Evolutionary conservation across 1,140 invertebrate genomes (phyloP), one percentile per base, ranked within the genome.

Genomic region (Linepithema humile): DNA sequence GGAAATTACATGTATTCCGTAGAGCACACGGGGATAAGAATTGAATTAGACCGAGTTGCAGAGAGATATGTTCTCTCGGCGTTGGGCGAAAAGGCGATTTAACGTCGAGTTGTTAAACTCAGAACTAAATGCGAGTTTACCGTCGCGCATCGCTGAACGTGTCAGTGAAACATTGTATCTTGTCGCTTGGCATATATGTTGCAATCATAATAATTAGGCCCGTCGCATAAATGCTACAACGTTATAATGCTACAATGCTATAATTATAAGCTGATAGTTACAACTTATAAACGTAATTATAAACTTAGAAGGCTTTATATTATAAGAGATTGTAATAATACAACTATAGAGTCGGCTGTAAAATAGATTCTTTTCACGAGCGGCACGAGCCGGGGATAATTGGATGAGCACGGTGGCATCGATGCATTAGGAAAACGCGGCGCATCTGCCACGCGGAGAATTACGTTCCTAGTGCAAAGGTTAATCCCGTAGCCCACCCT

Each of bases 381-480:
- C 62, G 35, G n/a, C 35, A 20, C 12, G 32, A 43, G 26, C 20
- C 45, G 38, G 9, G 15, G 15, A 45, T 50, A 64, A 53, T 64
- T 73, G 70, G 78, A 80, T 80, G 83, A 75, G 53, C 35, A 20
- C 73, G 32, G n/a, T 55, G 23, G 40, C 26, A 55, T 67, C 43
- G 85, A 87, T 84, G 74, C 59, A 78, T 65, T 67, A 74, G 50
- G 38, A 77, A 85, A 85, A 87, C 82, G 72, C 59, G 78, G 29
- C 59, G 59, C 88, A 89, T 88, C 86, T 89, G 86, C 55, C 70
- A 73, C 53, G 73, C 57, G 48, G 45, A 83, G 50, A 78, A 48
- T 85, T 86, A 86, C 17, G 67, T 69, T 43, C 57, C 62, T 65
- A 65, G 60, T 67, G 48, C 38, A 59, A 64, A 84, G 78, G 60